Percentiles rank a stretch among this genome's conserved stretches.
Conservation (phyloP, 2,888 invertebrate species). For the Cryptus armator region DNA sequence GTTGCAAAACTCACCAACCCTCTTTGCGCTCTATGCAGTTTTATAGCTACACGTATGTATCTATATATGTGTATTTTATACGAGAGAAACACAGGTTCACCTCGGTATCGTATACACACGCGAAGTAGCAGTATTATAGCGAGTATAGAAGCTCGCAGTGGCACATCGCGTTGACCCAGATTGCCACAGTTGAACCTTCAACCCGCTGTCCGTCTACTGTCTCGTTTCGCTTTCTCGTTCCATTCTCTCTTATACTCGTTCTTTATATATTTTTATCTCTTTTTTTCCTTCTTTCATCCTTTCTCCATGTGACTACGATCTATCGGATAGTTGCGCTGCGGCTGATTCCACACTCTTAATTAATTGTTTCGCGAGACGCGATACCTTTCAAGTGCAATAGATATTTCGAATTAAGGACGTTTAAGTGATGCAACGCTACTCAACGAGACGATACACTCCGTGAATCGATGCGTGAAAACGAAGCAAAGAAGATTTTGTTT, state of each 20-base stretch:
- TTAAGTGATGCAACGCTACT: background rate
- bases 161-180: slow-evolving; percentile 66
- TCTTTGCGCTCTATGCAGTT: background rate
- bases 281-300: slow-evolving; percentile 20
- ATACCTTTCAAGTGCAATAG: slow-evolving; percentile 4
- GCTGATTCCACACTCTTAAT: slow-evolving; percentile 11
- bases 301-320: background rate
- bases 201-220: slow-evolving; percentile 52
- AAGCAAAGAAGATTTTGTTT: background rate
- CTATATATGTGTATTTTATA: background rate
- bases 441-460: background rate
- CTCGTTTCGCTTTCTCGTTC: slow-evolving; percentile 43
- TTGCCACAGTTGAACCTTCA: slow-evolving; percentile 57
- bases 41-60: background rate
- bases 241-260: background rate
- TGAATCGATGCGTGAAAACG: background rate
- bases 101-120: slow-evolving; percentile 20
- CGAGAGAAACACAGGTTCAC: slow-evolving; percentile 20
- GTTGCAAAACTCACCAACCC: background rate
- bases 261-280: slow-evolving; percentile 11
- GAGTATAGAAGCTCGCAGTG: slow-evolving; percentile 21
- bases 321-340: background rate
- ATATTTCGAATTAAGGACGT: slow-evolving; percentile 33
- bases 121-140: slow-evolving; percentile 3
- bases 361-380: slow-evolving; percentile 7